Conservation (phyloP, 53 echinoderm and acorn worm genomes). For the Arbacia lixula region DNA sequence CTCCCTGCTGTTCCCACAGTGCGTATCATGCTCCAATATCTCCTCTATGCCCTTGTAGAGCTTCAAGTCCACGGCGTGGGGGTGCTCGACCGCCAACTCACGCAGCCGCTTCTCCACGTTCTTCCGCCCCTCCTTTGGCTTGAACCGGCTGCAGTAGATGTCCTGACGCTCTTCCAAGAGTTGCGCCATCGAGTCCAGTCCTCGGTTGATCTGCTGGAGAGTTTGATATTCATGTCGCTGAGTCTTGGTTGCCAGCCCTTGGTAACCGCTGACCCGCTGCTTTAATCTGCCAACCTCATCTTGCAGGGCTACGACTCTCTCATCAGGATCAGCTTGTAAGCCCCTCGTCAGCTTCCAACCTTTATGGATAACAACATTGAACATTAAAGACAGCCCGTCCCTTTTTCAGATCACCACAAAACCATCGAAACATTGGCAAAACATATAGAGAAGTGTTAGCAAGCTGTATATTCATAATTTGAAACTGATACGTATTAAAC, state of each 20-base stretch:
- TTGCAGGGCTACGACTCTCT: background rate
- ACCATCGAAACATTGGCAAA: too few species aligned
- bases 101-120: slow-evolving; percentile 63
- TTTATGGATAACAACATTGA: background rate
- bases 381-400: too few species aligned
- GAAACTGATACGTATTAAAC: too few species aligned
- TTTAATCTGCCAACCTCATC: slow-evolving; percentile 11
- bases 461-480: too few species aligned
- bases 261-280: background rate
- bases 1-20: slow-evolving; percentile 46
- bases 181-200: slow-evolving; percentile 64
- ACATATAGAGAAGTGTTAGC: too few species aligned
- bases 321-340: background rate
- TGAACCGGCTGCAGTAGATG: slow-evolving; percentile 73
- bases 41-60: slow-evolving; percentile 68
- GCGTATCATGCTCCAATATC: slow-evolving; percentile 69
- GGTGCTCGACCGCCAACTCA: slow-evolving; percentile 52
- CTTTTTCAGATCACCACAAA: too few species aligned
- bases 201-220: slow-evolving; percentile 45
- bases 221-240: slow-evolving; percentile 36
- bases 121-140: slow-evolving; percentile 28
- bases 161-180: slow-evolving; percentile 73
- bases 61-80: slow-evolving; percentile 69
- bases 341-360: slow-evolving; percentile 24
- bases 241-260: background rate